phyloP scores from a whole-genome alignment of 2,113 vertebrate genomes.

The Barnardius zonarius region DNA sequence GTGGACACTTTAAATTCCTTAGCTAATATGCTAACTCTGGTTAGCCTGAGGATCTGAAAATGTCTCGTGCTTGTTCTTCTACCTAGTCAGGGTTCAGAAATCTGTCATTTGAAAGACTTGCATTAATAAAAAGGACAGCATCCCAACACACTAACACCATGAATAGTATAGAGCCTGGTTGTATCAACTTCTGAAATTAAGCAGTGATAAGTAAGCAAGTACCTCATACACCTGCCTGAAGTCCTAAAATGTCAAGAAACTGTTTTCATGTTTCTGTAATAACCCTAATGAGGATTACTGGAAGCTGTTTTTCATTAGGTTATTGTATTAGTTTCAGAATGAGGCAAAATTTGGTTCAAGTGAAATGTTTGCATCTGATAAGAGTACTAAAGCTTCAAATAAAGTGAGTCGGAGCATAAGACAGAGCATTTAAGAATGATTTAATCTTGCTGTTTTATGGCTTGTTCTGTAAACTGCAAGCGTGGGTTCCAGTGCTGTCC shows the following conservation, averaged over 20 bases:
- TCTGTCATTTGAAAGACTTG: not conserved
- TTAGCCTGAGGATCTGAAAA: not conserved
- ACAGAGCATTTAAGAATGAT: not conserved
- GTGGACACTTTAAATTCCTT: not conserved
- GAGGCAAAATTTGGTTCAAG: not conserved
- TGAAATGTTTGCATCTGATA: not conserved
- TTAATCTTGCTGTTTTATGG: not conserved
- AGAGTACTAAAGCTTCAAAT: not conserved
- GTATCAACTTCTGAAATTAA: not conserved
- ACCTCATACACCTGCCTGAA: not conserved
- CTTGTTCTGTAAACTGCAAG: not conserved
- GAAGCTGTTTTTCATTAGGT: not conserved
- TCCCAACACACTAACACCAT: not conserved
- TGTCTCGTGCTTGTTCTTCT: not conserved
- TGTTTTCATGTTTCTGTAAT: not conserved
- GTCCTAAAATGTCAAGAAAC: not conserved
- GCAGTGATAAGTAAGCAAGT: not conserved
- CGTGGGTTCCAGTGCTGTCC: not conserved
- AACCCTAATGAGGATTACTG: rapidly evolving
- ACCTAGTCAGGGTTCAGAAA: not conserved
- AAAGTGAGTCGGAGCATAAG: not conserved
- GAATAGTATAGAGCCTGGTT: not conserved
- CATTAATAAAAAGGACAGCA: not conserved
- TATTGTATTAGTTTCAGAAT: not conserved
- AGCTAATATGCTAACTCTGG: not conserved